phyloP scores from a whole-genome alignment of 2,113 vertebrate genomes.

The Cyanocitta stelleri region DNA sequence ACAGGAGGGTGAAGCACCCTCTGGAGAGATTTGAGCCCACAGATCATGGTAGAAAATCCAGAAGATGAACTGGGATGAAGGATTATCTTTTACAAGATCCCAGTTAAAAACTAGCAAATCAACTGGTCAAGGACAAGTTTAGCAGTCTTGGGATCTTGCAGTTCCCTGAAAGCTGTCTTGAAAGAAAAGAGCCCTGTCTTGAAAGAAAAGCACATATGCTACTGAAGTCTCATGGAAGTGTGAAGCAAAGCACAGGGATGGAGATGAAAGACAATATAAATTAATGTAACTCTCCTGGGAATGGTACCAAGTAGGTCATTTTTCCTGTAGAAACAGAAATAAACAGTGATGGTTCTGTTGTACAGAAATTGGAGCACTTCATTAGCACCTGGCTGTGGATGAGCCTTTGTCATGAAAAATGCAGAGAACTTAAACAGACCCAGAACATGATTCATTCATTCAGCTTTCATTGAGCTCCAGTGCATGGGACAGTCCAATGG shows the following conservation, averaged over 20 bases:
- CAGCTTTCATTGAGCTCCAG: background rate
- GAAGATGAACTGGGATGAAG: background rate
- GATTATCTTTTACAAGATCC: background rate
- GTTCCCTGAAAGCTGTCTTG: background rate
- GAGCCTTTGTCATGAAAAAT: background rate
- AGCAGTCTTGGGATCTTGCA: background rate
- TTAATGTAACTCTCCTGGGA: background rate
- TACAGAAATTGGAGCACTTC: background rate
- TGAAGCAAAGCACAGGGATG: background rate
- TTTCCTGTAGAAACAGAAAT: background rate
- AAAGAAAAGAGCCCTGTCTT: background rate
- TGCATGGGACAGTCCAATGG: background rate
- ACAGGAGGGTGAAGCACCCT: background rate
- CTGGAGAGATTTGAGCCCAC: background rate
- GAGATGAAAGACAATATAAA: background rate
- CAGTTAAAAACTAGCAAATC: background rate
- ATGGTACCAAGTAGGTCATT: background rate
- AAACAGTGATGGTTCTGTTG: background rate
- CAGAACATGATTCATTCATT: background rate
- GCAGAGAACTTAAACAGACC: background rate
- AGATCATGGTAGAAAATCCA: background rate
- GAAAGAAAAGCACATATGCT: background rate
- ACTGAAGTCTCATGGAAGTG: background rate
- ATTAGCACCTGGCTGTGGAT: background rate
- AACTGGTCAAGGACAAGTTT: background rate